Percentiles rank a stretch among this genome's conserved stretches.
These are phyloP conservation scores for Hippocampus abdominalis DNA, from an alignment of 2,113 vertebrate species.

Conservation along the genomic window DNA sequence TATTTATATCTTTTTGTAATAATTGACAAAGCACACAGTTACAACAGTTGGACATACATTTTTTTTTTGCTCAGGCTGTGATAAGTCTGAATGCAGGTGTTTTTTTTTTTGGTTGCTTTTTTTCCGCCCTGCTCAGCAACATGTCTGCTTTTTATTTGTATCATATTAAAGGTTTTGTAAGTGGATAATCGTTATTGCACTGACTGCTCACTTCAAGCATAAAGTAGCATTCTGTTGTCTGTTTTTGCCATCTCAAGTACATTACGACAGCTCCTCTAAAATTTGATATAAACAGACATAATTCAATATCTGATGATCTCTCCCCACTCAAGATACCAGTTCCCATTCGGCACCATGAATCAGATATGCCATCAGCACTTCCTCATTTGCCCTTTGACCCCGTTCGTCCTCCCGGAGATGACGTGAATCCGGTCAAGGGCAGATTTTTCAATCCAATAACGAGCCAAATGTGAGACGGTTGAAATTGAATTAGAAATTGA, in stretches of 20 bases:
- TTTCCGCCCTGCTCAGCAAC: constrained; percentile 25
- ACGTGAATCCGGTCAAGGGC: constrained; percentile 42
- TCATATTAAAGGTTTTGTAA: constrained; percentile 52
- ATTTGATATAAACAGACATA: too few relatives aligned
- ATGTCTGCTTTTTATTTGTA: constrained; percentile 41
- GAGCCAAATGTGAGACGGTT: constrained; percentile 12
- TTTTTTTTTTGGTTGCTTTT: constrained; percentile 10
- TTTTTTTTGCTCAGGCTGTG: constrained; percentile 49
- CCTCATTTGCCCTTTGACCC: constrained; percentile 2
- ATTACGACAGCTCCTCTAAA: too few relatives aligned
- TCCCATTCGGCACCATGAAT: neutral
- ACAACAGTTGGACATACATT: constrained; percentile 17
- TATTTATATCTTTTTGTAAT: constrained; percentile 63
- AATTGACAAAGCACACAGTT: constrained; percentile 17
- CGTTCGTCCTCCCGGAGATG: neutral
- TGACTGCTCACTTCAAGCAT: neutral
- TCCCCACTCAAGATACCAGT: neutral
- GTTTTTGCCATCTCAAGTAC: too few relatives aligned
- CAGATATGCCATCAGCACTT: neutral
- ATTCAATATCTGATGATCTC: neutral
- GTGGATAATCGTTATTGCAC: constrained; percentile 50
- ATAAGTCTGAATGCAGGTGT: constrained; percentile 36
- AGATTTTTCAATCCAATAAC: constrained; percentile 48
- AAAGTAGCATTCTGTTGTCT: neutral
- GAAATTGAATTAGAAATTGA: constrained; percentile 44